These are phyloP conservation scores for Frieseomelitta varia DNA, from an alignment of 1,140 invertebrate genomes.

Conservation along the genomic window DNA sequence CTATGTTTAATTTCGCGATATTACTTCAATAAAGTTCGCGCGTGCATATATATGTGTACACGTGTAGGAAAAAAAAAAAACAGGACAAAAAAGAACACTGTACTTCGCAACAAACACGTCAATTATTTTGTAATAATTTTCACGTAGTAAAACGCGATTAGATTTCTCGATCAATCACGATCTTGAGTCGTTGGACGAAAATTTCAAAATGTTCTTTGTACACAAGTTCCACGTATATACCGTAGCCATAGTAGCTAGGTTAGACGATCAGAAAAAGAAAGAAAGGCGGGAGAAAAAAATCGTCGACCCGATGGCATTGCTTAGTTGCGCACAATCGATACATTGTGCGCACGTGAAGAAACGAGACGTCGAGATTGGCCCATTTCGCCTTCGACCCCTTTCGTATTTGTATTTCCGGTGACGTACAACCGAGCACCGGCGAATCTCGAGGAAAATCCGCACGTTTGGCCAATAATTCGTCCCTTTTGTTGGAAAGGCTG, in stretches of 20 bases:
- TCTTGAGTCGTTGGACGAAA: no score
- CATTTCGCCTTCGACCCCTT: slow-evolving; percentile 20
- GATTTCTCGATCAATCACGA: no score
- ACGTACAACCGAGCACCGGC: slow-evolving; percentile 5
- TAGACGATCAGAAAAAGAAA: not conserved
- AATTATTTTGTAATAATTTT: no score
- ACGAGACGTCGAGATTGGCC: slow-evolving; percentile 42
- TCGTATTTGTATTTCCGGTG: slow-evolving; percentile 49
- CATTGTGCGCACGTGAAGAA: slow-evolving; percentile 41
- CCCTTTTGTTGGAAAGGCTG: not conserved
- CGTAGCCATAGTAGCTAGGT: not conserved
- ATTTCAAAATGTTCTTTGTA: no score
- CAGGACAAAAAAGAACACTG: no score
- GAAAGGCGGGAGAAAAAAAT: slow-evolving; percentile 8
- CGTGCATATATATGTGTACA: no score
- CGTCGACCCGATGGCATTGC: not conserved
- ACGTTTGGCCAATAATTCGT: slow-evolving; percentile 38
- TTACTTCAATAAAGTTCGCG: no score
- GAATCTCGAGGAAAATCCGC: slow-evolving; percentile 22
- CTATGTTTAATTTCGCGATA: no score
- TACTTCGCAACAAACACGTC: no score
- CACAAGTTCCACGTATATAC: not conserved
- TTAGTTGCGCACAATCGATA: slow-evolving; percentile 37
- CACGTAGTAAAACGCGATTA: no score
- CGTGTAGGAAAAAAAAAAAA: no score